Evolutionary conservation across 2,797 vertebrate species (phyloP).

Genomic region (Heteromormyrus szaboi): DNA sequence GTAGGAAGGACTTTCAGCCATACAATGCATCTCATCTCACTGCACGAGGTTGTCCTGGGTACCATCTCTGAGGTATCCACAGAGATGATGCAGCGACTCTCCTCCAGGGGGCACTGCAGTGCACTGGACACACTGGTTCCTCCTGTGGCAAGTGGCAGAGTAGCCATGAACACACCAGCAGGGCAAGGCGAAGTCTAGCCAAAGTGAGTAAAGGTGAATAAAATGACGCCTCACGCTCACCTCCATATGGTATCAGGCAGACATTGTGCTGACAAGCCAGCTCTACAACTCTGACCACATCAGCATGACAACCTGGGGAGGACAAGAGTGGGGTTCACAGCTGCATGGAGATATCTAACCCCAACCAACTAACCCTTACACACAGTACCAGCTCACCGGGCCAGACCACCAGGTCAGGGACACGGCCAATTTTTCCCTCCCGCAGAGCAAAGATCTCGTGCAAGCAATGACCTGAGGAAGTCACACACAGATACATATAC

Average conservation of each 20-base stretch:
- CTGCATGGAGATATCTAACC: not conserved
- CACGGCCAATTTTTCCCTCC: slow-evolving; percentile 83
- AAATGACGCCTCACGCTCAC: slow-evolving; percentile 56
- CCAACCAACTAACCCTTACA: not conserved
- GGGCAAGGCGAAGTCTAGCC: not conserved
- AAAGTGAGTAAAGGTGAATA: not conserved
- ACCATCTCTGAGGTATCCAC: slow-evolving; percentile 99
- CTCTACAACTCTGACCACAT: slow-evolving; percentile 90
- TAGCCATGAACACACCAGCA: not conserved
- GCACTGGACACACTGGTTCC: slow-evolving; percentile 95
- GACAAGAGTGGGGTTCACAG: not conserved
- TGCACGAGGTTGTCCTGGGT: slow-evolving; percentile 23
- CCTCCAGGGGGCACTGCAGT: slow-evolving; percentile 87
- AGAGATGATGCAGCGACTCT: slow-evolving; percentile 85
- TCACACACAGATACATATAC: not conserved
- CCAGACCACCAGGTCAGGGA: slow-evolving; percentile 95
- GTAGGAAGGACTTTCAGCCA: not conserved
- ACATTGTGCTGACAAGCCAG: slow-evolving; percentile 88
- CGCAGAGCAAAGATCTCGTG: slow-evolving; percentile 92
- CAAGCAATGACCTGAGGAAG: slow-evolving; percentile 82
- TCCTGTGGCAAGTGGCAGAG: slow-evolving; percentile 57
- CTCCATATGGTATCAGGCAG: slow-evolving; percentile 95
- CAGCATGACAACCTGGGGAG: slow-evolving; percentile 79
- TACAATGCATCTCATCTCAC: not conserved
- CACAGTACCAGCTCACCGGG: slow-evolving; percentile 75